Percentiles rank a stretch among this genome's conserved stretches.
phyloP scores from a whole-genome alignment of 2,113 vertebrate species.

The Microtus montanus region DNA sequence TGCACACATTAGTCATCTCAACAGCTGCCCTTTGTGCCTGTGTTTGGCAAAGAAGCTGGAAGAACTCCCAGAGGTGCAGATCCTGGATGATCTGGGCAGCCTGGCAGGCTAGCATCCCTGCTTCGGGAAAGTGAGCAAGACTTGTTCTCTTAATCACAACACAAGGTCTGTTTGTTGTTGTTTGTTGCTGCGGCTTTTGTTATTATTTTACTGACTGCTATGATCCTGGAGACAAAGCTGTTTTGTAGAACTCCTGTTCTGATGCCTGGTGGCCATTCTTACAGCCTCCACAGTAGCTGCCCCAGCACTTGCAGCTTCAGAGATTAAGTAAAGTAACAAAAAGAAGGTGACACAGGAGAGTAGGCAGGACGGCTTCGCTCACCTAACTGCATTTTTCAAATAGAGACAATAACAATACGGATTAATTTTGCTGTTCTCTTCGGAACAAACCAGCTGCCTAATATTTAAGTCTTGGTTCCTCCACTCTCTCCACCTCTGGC shows the following conservation, averaged over 20 bases:
- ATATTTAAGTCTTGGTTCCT: conserved; percentile 48
- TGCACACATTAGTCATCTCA: conserved; percentile 59
- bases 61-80: conserved; percentile 33
- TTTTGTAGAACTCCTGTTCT: conserved; percentile 20
- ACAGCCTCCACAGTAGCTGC: conserved; percentile 65
- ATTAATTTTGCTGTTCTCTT: conserved; percentile 32
- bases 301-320: conserved; percentile 38
- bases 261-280: conserved; percentile 61
- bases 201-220: conserved; percentile 60
- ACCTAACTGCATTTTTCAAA: not conserved
- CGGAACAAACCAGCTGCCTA: conserved; percentile 18
- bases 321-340: conserved; percentile 69
- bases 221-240: conserved; percentile 67
- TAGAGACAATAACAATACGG: not conserved
- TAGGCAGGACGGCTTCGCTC: not conserved
- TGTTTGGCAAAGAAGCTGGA: conserved; percentile 40
- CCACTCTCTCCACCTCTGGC: accelerated
- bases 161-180: conserved; percentile 14
- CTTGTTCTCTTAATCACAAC: conserved; percentile 25
- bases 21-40: conserved; percentile 55
- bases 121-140: not conserved
- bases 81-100: conserved; percentile 12
- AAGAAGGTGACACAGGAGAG: not conserved
- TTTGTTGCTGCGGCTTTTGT: not conserved
- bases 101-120: not conserved